phyloP scores from a whole-genome alignment of 2,797 vertebrate species.

The Martes flavigula region DNA sequence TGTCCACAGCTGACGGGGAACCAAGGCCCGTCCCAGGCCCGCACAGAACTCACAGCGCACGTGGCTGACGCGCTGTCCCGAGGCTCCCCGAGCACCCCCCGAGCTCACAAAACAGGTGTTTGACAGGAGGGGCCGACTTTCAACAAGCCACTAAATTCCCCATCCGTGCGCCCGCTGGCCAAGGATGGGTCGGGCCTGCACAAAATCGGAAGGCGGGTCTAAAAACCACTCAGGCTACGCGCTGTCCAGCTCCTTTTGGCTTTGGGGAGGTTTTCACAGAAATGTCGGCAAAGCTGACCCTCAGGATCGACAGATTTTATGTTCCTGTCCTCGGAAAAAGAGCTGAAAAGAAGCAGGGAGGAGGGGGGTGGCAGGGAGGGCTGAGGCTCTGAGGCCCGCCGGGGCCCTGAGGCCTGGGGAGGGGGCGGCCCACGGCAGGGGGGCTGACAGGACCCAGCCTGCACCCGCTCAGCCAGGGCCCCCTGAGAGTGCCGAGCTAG shows the following conservation, averaged over 20 bases:
- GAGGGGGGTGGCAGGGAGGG: not conserved
- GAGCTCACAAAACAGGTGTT: no score
- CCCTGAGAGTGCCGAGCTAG: not conserved
- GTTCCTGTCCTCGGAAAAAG: not conserved
- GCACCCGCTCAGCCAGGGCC: not conserved
- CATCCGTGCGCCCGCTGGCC: accelerated
- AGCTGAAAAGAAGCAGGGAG: not conserved
- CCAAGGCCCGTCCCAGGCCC: not conserved
- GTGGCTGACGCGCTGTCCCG: not conserved
- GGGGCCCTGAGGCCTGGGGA: not conserved
- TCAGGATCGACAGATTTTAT: not conserved
- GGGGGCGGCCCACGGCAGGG: not conserved
- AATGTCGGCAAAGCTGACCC: not conserved
- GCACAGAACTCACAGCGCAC: not conserved
- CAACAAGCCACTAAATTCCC: not conserved
- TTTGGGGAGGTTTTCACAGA: not conserved
- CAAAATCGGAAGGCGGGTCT: accelerated
- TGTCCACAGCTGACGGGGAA: not conserved
- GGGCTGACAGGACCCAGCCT: not conserved
- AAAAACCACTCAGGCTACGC: accelerated
- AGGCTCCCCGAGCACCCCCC: accelerated
- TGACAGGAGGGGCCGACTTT: not conserved
- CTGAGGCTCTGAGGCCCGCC: not conserved
- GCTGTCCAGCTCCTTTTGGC: not conserved
- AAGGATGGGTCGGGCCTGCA: accelerated